Percentiles rank a stretch among this genome's conserved stretches.
Conservation (phyloP, 1,140 invertebrate species). For the Oryzaephilus surinamensis region DNA sequence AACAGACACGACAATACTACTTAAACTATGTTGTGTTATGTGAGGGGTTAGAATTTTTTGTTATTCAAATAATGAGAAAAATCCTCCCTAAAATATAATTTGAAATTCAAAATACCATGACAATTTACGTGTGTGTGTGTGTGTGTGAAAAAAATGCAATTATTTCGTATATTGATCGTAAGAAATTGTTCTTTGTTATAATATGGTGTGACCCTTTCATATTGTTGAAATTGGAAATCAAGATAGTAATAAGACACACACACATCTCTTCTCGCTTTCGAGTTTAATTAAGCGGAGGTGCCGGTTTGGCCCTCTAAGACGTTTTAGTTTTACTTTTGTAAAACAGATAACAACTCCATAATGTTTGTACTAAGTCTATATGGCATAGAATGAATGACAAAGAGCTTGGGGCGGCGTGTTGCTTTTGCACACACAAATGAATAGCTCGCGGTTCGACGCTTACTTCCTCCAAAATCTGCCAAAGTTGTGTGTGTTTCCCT, state of each 20-base stretch:
- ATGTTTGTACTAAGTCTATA: no score
- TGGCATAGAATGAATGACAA: no score
- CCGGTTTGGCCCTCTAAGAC: conserved; percentile 17
- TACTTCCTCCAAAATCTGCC: conserved; percentile 3
- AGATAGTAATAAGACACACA: no score
- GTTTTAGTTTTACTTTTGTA: conserved; percentile 17
- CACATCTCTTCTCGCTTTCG: conserved; percentile 16
- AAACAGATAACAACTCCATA: conserved; percentile 21
- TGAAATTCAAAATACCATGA: conserved; percentile 22
- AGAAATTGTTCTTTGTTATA: conserved; percentile 9
- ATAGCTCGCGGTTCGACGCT: conserved; percentile 21
- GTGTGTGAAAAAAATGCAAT: conserved; percentile 11
- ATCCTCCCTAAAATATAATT: conserved; percentile 16
- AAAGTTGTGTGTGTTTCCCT: conserved; percentile 8
- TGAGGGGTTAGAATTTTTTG: conserved; percentile 20
- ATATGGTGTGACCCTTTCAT: conserved; percentile 15
- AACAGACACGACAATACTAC: conserved; percentile 5
- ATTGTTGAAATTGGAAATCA: no score
- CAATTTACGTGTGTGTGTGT: no score
- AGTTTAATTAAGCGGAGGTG: conserved; percentile 24
- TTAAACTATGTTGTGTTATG: conserved; percentile 6
- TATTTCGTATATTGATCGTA: conserved; percentile 6
- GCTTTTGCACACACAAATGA: no score
- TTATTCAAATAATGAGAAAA: conserved; percentile 17
- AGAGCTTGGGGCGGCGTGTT: conserved; percentile 16